A percentile compares a stretch with the other conserved stretches of the same genome.
phyloP scores from a whole-genome alignment of 64 coral and sea anemone genomes.

The Hydrozoanthus tunicans region DNA sequence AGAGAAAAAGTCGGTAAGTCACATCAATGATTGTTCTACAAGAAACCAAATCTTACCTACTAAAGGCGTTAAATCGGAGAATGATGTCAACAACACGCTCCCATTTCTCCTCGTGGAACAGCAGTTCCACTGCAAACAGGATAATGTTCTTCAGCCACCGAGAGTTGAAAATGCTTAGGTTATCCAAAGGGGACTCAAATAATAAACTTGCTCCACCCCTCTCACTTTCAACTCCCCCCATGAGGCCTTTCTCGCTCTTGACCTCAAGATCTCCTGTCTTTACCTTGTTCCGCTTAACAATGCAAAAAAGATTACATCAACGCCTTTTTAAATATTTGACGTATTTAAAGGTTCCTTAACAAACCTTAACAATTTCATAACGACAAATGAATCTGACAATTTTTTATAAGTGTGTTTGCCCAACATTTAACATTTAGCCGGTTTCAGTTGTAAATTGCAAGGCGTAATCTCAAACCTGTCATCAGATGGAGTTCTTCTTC shows the following conservation, averaged over 20 bases:
- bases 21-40: background rate
- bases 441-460: too few relatives aligned
- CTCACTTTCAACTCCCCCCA: conserved; percentile 91
- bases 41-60: conserved; percentile 44
- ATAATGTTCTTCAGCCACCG: conserved; percentile 87
- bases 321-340: background rate
- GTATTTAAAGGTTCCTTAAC: too few relatives aligned
- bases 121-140: conserved; percentile 73
- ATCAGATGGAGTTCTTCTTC: too few relatives aligned
- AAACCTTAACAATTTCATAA: too few relatives aligned
- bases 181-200: conserved; percentile 90
- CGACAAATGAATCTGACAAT: too few relatives aligned
- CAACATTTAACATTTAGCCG: too few relatives aligned
- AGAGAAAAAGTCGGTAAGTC: background rate
- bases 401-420: too few relatives aligned
- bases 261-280: conserved; percentile 85
- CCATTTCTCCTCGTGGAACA: conserved; percentile 96
- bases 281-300: conserved; percentile 64
- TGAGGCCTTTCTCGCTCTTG: conserved; percentile 59
- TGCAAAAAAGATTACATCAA: background rate
- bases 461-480: too few relatives aligned
- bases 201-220: conserved; percentile 84
- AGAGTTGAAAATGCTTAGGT: conserved; percentile 65
- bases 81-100: conserved; percentile 80
- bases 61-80: conserved; percentile 90